Evolutionary conservation across 1,140 invertebrate genomes (phyloP).

Genomic region (Drosophila punjabiensis): DNA sequence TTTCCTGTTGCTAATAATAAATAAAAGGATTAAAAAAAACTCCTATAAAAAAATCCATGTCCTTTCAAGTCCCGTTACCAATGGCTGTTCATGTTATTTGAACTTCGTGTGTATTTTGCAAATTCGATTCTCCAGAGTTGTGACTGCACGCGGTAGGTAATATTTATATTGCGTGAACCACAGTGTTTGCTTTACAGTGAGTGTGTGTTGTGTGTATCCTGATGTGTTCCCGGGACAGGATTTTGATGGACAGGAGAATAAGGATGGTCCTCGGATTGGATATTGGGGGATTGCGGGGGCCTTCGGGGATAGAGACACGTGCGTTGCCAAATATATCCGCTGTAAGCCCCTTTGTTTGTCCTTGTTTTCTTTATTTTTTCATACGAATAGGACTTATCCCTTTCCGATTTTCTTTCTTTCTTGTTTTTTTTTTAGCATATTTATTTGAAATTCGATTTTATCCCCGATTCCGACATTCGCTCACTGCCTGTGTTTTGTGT

Average conservation of each 20-base stretch:
- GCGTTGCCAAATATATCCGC: slow-evolving; percentile 72
- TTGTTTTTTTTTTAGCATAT: slow-evolving; percentile 47
- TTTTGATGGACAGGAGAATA: slow-evolving; percentile 20
- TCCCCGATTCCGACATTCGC: slow-evolving; percentile 11
- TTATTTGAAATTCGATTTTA: slow-evolving; percentile 74
- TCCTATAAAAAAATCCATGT: background rate
- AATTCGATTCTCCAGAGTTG: slow-evolving; percentile 60
- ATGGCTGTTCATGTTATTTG: slow-evolving; percentile 4
- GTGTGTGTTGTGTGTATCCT: slow-evolving; percentile 3
- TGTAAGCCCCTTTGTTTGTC: slow-evolving; percentile 65
- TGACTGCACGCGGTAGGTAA: slow-evolving; percentile 60
- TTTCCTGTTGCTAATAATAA: background rate
- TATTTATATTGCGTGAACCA: slow-evolving; percentile 75
- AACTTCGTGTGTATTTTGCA: slow-evolving; percentile 35
- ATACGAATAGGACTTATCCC: slow-evolving; percentile 68
- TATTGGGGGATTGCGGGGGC: background rate
- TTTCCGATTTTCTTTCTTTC: slow-evolving; percentile 7
- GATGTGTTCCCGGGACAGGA: background rate
- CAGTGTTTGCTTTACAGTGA: slow-evolving; percentile 65
- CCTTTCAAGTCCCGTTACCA: background rate
- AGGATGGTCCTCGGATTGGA: background rate
- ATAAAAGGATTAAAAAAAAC: background rate
- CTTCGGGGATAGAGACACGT: slow-evolving; percentile 20
- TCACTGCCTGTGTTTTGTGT: background rate
- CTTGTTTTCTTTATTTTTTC: slow-evolving; percentile 68